A percentile compares a stretch with the other conserved stretches of the same genome.
Evolutionary conservation across 2,888 invertebrate genomes (phyloP).

Genomic region (Athalia circularis): DNA sequence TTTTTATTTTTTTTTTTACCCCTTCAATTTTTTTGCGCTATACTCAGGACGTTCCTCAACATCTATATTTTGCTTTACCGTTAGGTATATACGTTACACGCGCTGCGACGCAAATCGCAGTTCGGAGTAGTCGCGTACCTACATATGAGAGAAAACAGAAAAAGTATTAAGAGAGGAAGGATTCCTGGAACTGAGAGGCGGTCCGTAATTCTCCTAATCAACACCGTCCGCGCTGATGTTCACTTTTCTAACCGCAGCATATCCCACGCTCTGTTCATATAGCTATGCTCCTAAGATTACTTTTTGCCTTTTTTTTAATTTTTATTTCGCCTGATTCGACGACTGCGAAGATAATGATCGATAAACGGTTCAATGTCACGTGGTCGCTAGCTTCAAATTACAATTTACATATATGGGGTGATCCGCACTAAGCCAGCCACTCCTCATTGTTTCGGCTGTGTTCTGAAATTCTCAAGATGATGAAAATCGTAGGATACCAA

Average conservation of each 20-base stretch:
- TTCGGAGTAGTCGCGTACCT: background rate
- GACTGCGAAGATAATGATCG: background rate
- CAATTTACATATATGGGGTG: background rate
- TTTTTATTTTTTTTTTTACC: no score
- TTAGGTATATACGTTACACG: background rate
- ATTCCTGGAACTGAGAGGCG: background rate
- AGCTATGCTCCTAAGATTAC: background rate
- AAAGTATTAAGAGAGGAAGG: background rate
- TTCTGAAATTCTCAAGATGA: background rate
- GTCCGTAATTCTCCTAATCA: background rate
- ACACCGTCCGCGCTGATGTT: background rate
- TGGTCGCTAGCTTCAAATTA: background rate
- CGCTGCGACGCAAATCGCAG: background rate
- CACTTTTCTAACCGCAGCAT: background rate
- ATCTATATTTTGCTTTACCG: background rate
- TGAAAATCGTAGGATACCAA: no score
- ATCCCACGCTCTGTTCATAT: background rate
- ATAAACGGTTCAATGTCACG: background rate
- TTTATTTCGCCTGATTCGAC: background rate
- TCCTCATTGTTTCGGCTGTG: background rate
- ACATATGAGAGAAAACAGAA: background rate
- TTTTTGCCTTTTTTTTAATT: background rate
- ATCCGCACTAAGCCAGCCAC: background rate
- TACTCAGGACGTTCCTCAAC: background rate
- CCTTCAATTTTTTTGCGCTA: no score